Percentiles rank a stretch among this genome's conserved stretches.
Evolutionary conservation across 2,797 vertebrate species (phyloP).

Genomic region (Diceros bicornis): DNA sequence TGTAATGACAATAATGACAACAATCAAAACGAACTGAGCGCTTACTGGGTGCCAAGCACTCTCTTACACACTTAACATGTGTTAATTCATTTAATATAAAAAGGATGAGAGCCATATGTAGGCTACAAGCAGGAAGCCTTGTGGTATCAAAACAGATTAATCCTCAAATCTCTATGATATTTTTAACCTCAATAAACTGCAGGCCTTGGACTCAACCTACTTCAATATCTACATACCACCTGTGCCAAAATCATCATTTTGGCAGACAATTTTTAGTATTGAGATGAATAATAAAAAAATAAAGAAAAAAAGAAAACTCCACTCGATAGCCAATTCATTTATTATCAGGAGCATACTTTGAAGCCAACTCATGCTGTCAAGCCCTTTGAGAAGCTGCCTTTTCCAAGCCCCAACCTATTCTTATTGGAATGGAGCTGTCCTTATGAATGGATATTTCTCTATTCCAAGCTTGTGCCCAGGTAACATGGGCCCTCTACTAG

Average conservation of each 20-base stretch:
- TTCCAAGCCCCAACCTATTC: neutral
- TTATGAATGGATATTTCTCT: neutral
- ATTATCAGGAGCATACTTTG: neutral
- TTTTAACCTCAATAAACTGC: slow-evolving; percentile 25
- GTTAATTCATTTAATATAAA: neutral
- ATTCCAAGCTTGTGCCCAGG: neutral
- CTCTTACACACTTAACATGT: neutral
- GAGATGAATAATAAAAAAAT: neutral
- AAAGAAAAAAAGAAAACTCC: neutral
- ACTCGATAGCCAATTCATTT: neutral
- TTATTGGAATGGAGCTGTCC: neutral
- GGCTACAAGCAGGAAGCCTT: neutral
- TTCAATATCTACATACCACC: neutral
- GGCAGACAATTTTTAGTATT: slow-evolving; percentile 31
- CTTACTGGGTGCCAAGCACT: neutral
- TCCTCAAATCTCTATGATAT: neutral
- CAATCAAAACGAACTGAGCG: neutral
- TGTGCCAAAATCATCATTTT: slow-evolving; percentile 11
- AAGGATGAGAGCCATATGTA: neutral
- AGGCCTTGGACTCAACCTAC: neutral
- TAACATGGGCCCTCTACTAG: neutral
- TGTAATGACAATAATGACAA: neutral
- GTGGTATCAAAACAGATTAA: neutral
- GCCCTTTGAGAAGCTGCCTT: neutral
- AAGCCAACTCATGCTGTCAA: neutral